phyloP scores from a whole-genome alignment of 2,797 vertebrate species.

The Pangasius sanitwongsei region DNA sequence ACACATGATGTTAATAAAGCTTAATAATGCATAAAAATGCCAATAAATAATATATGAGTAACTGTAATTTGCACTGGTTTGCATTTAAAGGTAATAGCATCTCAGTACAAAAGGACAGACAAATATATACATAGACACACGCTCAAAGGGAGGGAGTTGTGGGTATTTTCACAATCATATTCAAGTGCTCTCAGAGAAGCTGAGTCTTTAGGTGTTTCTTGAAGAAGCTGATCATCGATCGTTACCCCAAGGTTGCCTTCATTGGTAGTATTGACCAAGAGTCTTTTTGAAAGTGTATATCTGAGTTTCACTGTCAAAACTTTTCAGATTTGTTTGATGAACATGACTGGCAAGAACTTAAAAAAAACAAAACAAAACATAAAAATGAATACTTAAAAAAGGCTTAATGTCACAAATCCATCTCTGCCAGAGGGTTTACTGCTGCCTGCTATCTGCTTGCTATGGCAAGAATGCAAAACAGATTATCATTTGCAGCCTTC shows the following conservation, averaged over 20 bases:
- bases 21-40: neutral
- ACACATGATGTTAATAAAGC: neutral
- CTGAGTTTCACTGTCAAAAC: neutral
- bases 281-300: neutral
- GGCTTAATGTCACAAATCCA: neutral
- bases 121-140: neutral
- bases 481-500: neutral
- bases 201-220: neutral
- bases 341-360: neutral
- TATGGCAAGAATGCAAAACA: constrained; percentile 23
- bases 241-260: neutral
- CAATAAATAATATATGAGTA: neutral
- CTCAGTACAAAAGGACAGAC: neutral
- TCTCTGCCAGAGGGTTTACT: neutral
- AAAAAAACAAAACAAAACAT: neutral
- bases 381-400: neutral
- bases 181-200: neutral
- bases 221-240: neutral
- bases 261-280: neutral
- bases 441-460: neutral
- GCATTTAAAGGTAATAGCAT: neutral
- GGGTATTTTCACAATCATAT: neutral
- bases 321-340: neutral
- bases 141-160: neutral
- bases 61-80: neutral